Base-by-base conservation (phyloP, 2,113 vertebrate genomes). In the Cyprinodon brontotheroides region DNA sequence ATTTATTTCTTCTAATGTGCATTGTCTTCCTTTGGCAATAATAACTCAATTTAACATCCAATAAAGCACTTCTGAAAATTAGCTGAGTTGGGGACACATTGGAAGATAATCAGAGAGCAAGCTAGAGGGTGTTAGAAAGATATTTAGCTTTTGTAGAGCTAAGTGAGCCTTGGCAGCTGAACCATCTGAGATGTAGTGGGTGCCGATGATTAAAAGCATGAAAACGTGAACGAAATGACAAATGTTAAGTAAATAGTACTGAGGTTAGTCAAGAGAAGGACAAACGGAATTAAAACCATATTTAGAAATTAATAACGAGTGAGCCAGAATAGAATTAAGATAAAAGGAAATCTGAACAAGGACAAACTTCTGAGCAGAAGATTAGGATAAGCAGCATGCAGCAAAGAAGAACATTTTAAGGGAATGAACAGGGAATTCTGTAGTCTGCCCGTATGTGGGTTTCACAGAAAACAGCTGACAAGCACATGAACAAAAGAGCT, bases 381-480 rank as follows among this genome's bases (percentile, higher is more conserved):
- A 78, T 68, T 63, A 75, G 61, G 70, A 68, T 78, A 72, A 72
- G 41, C 22, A 13, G 39, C 68, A 41, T 70, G 62, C 73, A 64
- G 29, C 20, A 60, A 36, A 68, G 41, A 68, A 15, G 15, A 66
- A 43, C 53, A 70, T 63, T 6, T 11, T 7, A 66, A 48, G 60
- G 29, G 20, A 39, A 8, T 17, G 7, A 62, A 59, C 38, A 66
- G 6, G 53, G 64, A 37, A n/a, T 50, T 67, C 48, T 61, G 74
- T 7, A 47, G 62, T 66, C 73, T 83, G 61, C 67, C 73, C 70
- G 61, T 60, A 66, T 41, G 61, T 7, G n/a, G 47, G 74, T 61
- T 60, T 60, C 65, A 67, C 36, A 64, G 50, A 87, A 87, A 87
- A 72, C 61, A 86, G 77, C 83, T 87, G 83, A 87, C 79, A 39